A percentile compares a stretch with the other conserved stretches of the same genome.
Evolutionary conservation across 2,113 vertebrate genomes (phyloP).

Genomic region (Melanocharis versteri): DNA sequence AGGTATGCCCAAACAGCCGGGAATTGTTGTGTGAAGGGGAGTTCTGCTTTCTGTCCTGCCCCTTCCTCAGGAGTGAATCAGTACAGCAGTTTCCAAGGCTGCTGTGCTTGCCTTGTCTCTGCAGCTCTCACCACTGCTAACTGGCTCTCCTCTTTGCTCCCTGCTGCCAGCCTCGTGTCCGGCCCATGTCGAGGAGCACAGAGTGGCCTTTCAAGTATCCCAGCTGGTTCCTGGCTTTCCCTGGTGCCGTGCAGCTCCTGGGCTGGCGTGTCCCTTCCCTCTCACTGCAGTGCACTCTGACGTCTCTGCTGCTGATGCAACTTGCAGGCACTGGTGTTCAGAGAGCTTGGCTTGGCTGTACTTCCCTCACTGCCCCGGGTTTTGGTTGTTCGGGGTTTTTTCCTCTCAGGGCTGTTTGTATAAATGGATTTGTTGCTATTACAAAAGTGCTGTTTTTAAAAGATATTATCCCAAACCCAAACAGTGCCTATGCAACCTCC

Average conservation of each 20-base stretch:
- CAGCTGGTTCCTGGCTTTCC: not conserved
- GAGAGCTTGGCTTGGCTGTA: not conserved
- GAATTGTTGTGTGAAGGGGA: not conserved
- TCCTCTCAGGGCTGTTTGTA: not conserved
- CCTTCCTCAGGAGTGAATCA: not conserved
- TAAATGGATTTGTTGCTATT: not conserved
- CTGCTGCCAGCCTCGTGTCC: not conserved
- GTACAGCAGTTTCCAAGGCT: not conserved
- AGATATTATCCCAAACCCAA: not conserved
- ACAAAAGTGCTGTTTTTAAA: not conserved
- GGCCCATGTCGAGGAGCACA: accelerated
- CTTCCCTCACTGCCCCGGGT: not conserved
- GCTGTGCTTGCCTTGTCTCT: not conserved
- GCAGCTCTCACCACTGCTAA: not conserved
- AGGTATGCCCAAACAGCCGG: not conserved
- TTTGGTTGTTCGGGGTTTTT: not conserved
- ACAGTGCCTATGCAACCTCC: not conserved
- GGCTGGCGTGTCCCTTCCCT: not conserved
- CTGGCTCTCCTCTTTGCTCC: not conserved
- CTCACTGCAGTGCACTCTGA: not conserved
- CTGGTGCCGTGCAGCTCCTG: not conserved
- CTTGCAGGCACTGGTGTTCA: not conserved
- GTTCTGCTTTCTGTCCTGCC: not conserved
- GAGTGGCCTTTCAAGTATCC: not conserved
- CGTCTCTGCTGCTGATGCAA: slow-evolving; percentile 15